Conservation (phyloP, 2,888 invertebrate species). For the Ceratothoa steindachneri region DNA sequence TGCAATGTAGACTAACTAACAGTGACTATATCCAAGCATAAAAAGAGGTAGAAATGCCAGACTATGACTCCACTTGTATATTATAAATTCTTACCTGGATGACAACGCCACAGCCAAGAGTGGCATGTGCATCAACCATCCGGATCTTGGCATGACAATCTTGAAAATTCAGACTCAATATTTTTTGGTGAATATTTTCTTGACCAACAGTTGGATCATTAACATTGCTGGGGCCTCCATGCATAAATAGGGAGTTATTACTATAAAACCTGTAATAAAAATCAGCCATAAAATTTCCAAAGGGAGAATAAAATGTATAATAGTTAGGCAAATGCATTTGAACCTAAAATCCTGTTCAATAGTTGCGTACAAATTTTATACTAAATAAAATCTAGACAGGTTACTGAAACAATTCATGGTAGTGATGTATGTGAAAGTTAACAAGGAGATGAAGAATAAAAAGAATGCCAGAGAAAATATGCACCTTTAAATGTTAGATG, state of each 20-base stretch:
- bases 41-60: too few relatives aligned
- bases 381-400: neutral
- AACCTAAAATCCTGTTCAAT: neutral
- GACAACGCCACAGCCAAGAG: constrained; percentile 88
- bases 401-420: neutral
- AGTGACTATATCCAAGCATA: too few relatives aligned
- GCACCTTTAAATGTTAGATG: too few relatives aligned
- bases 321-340: neutral
- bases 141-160: constrained; percentile 97
- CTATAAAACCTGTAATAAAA: constrained; percentile 75
- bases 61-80: too few relatives aligned
- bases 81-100: constrained; percentile 76
- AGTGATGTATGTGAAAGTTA: too few relatives aligned
- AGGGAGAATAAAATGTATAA: neutral
- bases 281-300: neutral
- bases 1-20: neutral
- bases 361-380: neutral
- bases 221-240: constrained; percentile 64
- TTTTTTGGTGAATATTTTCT: constrained; percentile 91
- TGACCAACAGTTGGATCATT: constrained; percentile 78
- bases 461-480: too few relatives aligned
- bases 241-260: constrained; percentile 91
- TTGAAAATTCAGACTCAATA: constrained; percentile 88
- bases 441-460: too few relatives aligned
- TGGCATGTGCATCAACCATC: constrained; percentile 92